Base-by-base conservation (phyloP, 2,888 invertebrate genomes). In the Drosophila mettleri region DNA sequence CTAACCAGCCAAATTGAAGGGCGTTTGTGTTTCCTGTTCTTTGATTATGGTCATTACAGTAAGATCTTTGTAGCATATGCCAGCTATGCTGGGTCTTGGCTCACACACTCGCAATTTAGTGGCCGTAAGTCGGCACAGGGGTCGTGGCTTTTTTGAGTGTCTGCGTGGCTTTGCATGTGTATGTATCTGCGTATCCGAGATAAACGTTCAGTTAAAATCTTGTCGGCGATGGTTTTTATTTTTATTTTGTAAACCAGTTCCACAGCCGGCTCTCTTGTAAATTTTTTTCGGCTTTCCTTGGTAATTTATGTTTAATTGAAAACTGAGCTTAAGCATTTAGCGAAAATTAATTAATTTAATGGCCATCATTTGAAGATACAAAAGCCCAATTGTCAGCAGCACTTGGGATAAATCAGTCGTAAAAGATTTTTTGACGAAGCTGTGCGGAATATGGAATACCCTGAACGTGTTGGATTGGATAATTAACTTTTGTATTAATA, bases 271-370 rank as follows among this genome's bases (percentile, higher is more conserved):
- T 3, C 24, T 3, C 38, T 18, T 20, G 10, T 36, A 12, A 14
- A 12, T 22, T 24, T 2, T 10, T 18, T 20, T 5, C 6, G 20
- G 43, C 60, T 66, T 41, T 22, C n/a, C 34, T 58, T 69, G 62
- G 69, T 74, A 69, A 85, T 80, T 72, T 72, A 58, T 54, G 55
- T 69, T 85, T 81, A 78, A 85, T 85, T 81, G 82, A 81, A 87
- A 85, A 75, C 70, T 68, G 67, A 49, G 67, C 59, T 48, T 36
- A 57, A 36, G 54, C 69, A 70, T 59, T 68, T 36, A 57, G 53
- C 62, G 51, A 31, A 79, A 72, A 76, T 82, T 79, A 83, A 83
- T 83, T 85, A 79, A 78, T 82, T 85, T 83, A 83, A 83, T 83
- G 82, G 79, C 87, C 75, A 78, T 69, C 67, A 78, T 67, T 83